Base-by-base conservation (phyloP, 1,140 invertebrate genomes). In the Telenomus remus region DNA sequence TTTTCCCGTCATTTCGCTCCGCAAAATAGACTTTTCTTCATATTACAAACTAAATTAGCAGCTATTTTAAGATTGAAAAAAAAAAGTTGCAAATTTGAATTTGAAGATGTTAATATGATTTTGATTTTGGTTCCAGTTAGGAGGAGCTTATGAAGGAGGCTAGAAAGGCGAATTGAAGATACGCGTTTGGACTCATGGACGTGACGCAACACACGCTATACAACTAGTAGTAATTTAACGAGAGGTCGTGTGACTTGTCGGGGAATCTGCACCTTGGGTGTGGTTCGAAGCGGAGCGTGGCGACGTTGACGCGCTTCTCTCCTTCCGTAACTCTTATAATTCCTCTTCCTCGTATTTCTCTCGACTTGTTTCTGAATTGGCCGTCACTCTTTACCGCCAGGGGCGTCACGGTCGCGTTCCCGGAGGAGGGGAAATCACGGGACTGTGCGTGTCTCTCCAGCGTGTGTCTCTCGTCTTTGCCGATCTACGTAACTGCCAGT, bases 281-380 rank as follows among this genome's bases (percentile, higher is more conserved):
- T 77, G 75, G 75, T 77, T 72, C 64, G 46, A 66, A 76, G 60
- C 73, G 65, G 60, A 65, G 65, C 59, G 64, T 69, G 68, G 60
- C 73, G 56, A 76, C 47, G 69, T 51, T 13, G 63, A 59, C 68
- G 59, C 69, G 44, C 47, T n/a, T 64, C 75, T 72, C 66, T 56
- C 66, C 66, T 77, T 78, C 75, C 75, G 75, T 70, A 73, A 78
- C 64, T 73, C 69, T 78, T 55, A n/a, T n/a, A 68, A 78, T 78
- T 73, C 69, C 75, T 72, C 69, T 78, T 77, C 75, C 69, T 77
- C 75, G 75, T 72, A 69, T 77, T 77, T 69, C 68, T 69, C 68
- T 72, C 59, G 63, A 54, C 57, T 72, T 72, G 63, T 77, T 77
- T 77, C 69, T 71, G 51, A 76, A 76, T 76, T 68, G 74, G 55